A percentile compares a stretch with the other conserved stretches of the same genome.
Evolutionary conservation across 2,888 invertebrate species (phyloP).

Genomic region (Tupiocoris notatus): DNA sequence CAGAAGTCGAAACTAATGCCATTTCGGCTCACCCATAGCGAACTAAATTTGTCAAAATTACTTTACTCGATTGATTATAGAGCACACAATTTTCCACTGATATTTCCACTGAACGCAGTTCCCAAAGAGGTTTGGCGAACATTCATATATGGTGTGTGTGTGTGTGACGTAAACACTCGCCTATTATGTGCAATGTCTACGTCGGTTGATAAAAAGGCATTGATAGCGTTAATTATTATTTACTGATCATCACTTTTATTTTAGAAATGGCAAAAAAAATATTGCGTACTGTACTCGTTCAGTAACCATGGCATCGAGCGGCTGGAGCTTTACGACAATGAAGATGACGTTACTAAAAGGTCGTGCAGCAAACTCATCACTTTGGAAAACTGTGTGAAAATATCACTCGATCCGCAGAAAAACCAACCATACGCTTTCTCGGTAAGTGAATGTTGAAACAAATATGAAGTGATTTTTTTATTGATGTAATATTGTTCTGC

Average conservation of each 20-base stretch:
- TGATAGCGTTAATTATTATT: constrained; percentile 6
- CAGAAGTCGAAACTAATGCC: background rate
- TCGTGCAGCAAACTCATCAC: constrained; percentile 73
- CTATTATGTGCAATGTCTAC: too few species aligned
- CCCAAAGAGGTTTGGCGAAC: too few species aligned
- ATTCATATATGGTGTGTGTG: too few species aligned
- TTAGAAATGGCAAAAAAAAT: constrained; percentile 83
- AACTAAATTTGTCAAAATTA: too few species aligned
- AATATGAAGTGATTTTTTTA: too few species aligned
- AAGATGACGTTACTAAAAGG: constrained; percentile 67
- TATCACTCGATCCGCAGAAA: constrained; percentile 57
- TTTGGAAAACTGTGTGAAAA: constrained; percentile 84
- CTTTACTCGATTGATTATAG: too few species aligned
- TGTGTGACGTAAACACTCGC: too few species aligned
- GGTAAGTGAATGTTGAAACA: too few species aligned
- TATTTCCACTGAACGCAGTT: too few species aligned
- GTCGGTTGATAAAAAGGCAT: background rate
- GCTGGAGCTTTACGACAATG: constrained; percentile 79
- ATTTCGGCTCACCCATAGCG: background rate
- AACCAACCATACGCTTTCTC: constrained; percentile 57
- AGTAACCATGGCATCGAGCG: constrained; percentile 84
- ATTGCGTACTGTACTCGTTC: constrained; percentile 73
- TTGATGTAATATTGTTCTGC: too few species aligned
- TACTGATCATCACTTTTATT: constrained; percentile 53
- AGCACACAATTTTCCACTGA: too few species aligned